These are phyloP conservation scores for Acanthurus lineatus DNA, from an alignment of 2,797 vertebrate species.

Conservation along the genomic window DNA sequence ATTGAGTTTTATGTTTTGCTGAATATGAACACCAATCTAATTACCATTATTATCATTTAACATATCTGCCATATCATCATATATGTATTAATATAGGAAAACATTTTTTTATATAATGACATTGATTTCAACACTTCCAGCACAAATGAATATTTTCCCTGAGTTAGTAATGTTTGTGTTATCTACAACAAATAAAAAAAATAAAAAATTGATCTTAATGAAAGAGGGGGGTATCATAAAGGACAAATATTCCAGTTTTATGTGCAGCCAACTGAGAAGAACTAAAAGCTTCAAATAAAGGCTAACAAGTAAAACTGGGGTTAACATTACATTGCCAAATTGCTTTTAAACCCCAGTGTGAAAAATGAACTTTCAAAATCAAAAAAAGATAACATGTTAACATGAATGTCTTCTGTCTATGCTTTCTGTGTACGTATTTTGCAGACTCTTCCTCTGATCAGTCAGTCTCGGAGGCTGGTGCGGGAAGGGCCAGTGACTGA, in stretches of 20 bases:
- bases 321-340: neutral
- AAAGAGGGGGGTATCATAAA: neutral
- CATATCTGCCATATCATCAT: neutral
- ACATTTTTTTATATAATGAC: neutral
- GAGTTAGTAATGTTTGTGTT: neutral
- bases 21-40: neutral
- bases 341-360: neutral
- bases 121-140: neutral
- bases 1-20: neutral
- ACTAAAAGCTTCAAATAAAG: neutral
- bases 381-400: slow-evolving; percentile 2
- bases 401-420: neutral
- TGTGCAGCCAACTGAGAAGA: neutral
- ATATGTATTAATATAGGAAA: neutral
- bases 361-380: neutral
- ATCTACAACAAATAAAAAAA: neutral
- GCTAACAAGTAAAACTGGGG: neutral
- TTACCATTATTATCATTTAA: neutral
- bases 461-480: slow-evolving; percentile 93
- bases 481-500: slow-evolving; percentile 88
- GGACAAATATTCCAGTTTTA: neutral
- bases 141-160: fast-evolving
- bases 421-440: slow-evolving; percentile 8
- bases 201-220: neutral
- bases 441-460: slow-evolving; percentile 96